Base-by-base conservation (phyloP, 2,113 vertebrate genomes). In the Gallinago media region DNA sequence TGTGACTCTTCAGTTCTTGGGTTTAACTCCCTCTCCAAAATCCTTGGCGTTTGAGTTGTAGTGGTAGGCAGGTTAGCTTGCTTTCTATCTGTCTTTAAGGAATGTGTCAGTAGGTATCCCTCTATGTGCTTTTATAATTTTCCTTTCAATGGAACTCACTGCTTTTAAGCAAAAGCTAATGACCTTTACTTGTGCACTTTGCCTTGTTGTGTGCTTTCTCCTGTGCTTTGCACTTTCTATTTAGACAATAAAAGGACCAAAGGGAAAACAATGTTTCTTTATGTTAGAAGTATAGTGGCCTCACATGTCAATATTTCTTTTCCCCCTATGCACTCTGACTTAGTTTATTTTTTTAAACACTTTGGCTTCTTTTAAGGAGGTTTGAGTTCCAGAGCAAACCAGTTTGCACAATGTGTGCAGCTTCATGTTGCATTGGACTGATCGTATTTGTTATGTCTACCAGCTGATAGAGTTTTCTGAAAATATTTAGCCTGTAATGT, bases 401-500 rank as follows among this genome's bases (percentile, higher is more conserved):
- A 94, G 96, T 95, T 91, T 94, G 89, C 85, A 96, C 87, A 85
- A 92, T 70, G 88, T 84, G 85, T 5, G 1, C 92, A 89, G 87
- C 92, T 80, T 96, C 96, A 13, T 94, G 78, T 94, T 95, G 92
- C 85, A 88, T 16, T 95, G 91, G 77, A 88, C 95, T 88, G 91
- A 94, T 97, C n/a, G 3, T 74, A 92, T 96, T 96, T 98, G 97
- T 98, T 97, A 98, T 98, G 97, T 97, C 97, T 97, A 96, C 95
- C 82, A 96, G 95, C 95, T 98, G 97, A 98, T 98, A 97, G 94
- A 97, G 97, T 98, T 98, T 96, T 98, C 96, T 92, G 92, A 94
- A 98, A 98, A 98, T 98, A 98, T 99, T 99, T 98, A 96, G 97
- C 97, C 98, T 98, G 98, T 98, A 99, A 99, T 98, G 97, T 95